Evolutionary conservation across 1,140 invertebrate species (phyloP), one percentile per base, ranked within the genome.

Genomic region (Ericerus pela): DNA sequence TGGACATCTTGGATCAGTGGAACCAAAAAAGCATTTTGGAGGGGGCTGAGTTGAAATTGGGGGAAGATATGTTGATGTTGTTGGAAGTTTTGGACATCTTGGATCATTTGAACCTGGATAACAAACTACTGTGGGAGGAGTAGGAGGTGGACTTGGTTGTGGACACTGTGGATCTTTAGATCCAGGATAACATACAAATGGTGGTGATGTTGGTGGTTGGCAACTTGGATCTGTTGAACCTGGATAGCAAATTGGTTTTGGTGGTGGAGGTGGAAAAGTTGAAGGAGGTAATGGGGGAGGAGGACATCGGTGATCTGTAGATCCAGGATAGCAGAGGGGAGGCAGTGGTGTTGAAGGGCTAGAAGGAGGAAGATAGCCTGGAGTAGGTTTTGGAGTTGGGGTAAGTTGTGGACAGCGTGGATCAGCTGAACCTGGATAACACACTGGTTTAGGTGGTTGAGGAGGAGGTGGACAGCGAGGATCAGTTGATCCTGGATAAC

Each of bases 271-370:
- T 43, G 59, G 43, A 11, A 41, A 30, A 18, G 57, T n/a, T n/a
- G 53, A 30, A 58, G 52, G n/a, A 20, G 33, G 65, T 26, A 70
- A 69, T 60, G 76, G 66, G 1, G 69, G 63, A 58, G 64, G 67
- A 14, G 70, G 70, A 63, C 73, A 74, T 16, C 71, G 60, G 22
- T 72, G 66, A 63, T 75, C 73, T 0, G 57, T 65, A 11, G 69
- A 71, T 20, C 74, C 73, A 2, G 71, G 72, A 55, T 64, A 69
- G 58, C 73, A 73, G 1, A 55, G 60, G 0, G 55, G 43, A 38
- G 38, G 30, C 6, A 65, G 67, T 47, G 63, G 31, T 18, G 66
- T 63, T 27, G 52, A 31, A 18, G 47, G 31, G 51, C 22, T 53
- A 24, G 52, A 41, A 54, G 57, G 59, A 41, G 36, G 38, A 52